A percentile compares a stretch with the other conserved stretches of the same genome.
phyloP scores from a whole-genome alignment of 1,140 invertebrate species.

The Euwallacea similis region DNA sequence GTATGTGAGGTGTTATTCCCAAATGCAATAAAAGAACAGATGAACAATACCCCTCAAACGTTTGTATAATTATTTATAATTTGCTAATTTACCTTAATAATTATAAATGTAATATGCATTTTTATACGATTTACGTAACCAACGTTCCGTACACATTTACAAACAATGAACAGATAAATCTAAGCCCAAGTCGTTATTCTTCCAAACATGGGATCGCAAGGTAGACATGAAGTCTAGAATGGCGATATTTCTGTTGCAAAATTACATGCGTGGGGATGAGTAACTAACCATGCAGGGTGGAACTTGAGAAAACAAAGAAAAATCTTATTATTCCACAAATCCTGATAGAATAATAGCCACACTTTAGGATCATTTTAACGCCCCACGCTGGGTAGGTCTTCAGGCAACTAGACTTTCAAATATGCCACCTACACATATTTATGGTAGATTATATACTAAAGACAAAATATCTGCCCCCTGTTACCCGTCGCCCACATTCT shows the following conservation, averaged over 20 bases:
- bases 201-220: slow-evolving; percentile 15
- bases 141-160: background rate
- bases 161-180: slow-evolving; percentile 5
- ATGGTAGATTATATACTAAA: background rate
- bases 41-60: too few relatives aligned
- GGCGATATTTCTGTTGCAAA: background rate
- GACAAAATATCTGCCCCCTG: background rate
- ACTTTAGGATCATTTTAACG: too few relatives aligned
- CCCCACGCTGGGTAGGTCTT: too few relatives aligned
- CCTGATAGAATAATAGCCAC: too few relatives aligned
- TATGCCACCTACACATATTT: background rate
- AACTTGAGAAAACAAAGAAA: too few relatives aligned
- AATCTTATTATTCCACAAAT: too few relatives aligned
- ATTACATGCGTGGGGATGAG: background rate
- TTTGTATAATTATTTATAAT: too few relatives aligned
- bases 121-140: slow-evolving; percentile 5
- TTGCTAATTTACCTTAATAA: too few relatives aligned
- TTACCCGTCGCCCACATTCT: background rate
- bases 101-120: too few relatives aligned
- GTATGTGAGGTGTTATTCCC: too few relatives aligned
- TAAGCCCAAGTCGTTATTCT: background rate
- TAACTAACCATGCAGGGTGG: background rate
- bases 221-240: slow-evolving; percentile 23
- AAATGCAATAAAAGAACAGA: too few relatives aligned
- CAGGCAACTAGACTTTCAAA: background rate